Percentiles rank a stretch among this genome's conserved stretches.
phyloP scores from a whole-genome alignment of 2,797 vertebrate species.

The Xiphorhynchus erythropygius region DNA sequence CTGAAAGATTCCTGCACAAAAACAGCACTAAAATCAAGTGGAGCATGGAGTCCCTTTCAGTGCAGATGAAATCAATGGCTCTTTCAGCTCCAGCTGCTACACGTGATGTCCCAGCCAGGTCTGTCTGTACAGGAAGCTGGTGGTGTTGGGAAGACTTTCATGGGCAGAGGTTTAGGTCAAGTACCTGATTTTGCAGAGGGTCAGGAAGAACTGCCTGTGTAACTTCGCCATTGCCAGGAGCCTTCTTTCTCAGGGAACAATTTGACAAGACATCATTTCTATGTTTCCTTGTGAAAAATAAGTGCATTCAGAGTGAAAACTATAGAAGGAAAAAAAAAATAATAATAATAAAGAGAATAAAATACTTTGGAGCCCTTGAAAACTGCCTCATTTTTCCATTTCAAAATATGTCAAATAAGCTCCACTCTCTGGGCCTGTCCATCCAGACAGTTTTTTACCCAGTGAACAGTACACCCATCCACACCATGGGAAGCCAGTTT shows the following conservation, averaged over 20 bases:
- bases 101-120: background rate
- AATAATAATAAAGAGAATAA: background rate
- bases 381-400: background rate
- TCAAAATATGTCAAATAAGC: background rate
- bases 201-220: background rate
- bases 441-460: background rate
- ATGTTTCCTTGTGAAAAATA: background rate
- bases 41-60: background rate
- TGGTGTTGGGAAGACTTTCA: background rate
- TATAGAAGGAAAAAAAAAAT: background rate
- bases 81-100: background rate
- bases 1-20: background rate
- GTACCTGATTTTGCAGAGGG: background rate
- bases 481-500: background rate
- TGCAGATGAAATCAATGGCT: background rate
- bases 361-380: background rate
- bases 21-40: background rate
- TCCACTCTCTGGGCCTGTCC: background rate
- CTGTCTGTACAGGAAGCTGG: background rate
- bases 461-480: background rate
- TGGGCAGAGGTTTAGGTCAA: background rate
- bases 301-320: background rate
- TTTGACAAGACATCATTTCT: background rate
- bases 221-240: background rate
- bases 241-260: background rate